phyloP scores from a whole-genome alignment of 2,888 invertebrate genomes.

The Cybosia mesomella region DNA sequence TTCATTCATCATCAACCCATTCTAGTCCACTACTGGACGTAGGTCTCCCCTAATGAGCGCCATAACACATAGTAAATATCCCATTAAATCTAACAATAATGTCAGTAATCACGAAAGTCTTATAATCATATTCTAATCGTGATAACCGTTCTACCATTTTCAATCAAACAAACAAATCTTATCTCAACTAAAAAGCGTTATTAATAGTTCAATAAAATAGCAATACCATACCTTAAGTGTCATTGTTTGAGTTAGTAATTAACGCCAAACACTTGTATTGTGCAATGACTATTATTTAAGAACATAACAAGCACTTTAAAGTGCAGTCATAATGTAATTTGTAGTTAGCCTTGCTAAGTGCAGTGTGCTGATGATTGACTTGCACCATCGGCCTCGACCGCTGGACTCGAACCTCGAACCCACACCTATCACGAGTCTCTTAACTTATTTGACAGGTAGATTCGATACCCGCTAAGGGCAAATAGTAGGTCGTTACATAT shows the following conservation, averaged over 20 bases:
- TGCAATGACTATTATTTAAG: background rate
- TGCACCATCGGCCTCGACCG: slow-evolving; percentile 9
- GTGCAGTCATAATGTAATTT: slow-evolving; percentile 3
- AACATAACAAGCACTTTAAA: background rate
- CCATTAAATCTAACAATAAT: no score
- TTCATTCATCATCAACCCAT: no score
- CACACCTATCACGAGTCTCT: background rate
- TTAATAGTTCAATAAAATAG: no score
- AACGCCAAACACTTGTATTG: background rate
- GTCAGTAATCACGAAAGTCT: no score
- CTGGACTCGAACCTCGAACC: background rate
- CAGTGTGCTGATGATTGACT: background rate
- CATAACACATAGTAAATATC: no score
- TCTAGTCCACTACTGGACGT: no score
- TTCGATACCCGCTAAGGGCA: no score
- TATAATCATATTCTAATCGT: no score
- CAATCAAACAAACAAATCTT: background rate
- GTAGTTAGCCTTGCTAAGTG: slow-evolving; percentile 6
- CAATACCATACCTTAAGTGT: background rate
- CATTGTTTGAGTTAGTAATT: background rate
- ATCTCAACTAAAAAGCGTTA: no score
- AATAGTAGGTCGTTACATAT: no score
- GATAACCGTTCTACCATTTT: background rate
- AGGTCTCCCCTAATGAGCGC: no score
- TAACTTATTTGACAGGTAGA: background rate